Percentiles rank a stretch among this genome's conserved stretches.
Conservation (phyloP, 2,113 vertebrate species). For the Psammodynastes pulverulentus region DNA sequence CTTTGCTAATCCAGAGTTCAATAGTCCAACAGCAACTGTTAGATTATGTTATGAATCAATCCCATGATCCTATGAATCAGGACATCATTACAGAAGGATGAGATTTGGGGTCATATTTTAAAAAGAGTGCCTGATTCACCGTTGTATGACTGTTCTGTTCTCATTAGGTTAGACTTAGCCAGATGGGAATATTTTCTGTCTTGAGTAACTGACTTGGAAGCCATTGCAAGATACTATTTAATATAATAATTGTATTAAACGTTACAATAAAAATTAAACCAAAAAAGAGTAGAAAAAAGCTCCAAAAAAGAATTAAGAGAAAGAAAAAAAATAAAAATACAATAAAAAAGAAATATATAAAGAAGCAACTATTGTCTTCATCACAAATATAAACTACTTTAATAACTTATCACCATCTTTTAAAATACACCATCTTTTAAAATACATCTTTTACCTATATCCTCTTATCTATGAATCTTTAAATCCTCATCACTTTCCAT, state of each 20-base stretch:
- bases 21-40: constrained; percentile 14
- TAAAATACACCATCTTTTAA: neutral
- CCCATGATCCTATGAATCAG: constrained; percentile 5
- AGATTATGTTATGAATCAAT: constrained; percentile 1
- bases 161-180: neutral
- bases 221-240: neutral
- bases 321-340: neutral
- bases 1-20: constrained; percentile 28
- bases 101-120: constrained; percentile 2
- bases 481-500: neutral
- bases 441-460: neutral
- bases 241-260: neutral
- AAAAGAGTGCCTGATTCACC: constrained; percentile 6
- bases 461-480: neutral
- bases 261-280: neutral
- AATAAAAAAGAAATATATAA: neutral
- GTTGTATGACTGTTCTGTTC: constrained; percentile 25
- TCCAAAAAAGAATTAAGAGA: neutral
- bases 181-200: neutral
- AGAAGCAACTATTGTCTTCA: neutral
- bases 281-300: neutral
- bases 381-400: neutral
- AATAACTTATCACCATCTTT: neutral
- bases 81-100: neutral
- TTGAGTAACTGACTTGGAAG: neutral